Evolutionary conservation across 2,113 vertebrate species (phyloP), one percentile per base, ranked within the genome.

Genomic region (Sinocyclocheilus anophthalmus): DNA sequence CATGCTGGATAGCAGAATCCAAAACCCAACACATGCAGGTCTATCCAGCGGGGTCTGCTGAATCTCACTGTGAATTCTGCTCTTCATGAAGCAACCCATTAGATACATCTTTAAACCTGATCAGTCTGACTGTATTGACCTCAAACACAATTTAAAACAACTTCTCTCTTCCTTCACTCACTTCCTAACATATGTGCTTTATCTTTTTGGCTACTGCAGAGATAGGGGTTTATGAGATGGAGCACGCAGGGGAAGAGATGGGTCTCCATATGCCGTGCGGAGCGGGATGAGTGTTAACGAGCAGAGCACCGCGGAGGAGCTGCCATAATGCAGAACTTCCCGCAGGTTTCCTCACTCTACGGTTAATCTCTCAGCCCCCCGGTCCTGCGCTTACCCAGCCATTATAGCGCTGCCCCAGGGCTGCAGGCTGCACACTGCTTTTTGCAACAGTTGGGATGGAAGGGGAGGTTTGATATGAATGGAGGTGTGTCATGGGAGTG

Each of bases 281-380:
- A 87, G 90, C 82, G 86, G 90, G 88, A 91, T 92, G 89, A 88
- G 67, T 87, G 86, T 90, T 94, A 94, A 94, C 91, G 93, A 93
- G 92, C 59, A 78, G 78, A 90, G 80, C 89, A 88, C 88, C 88
- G 87, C 84, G 86, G 90, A 85, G 89, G 72, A 73, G 87, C 87
- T 91, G 91, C 88, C 90, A 92, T 92, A 92, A 94, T 93, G 88
- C 70, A 87, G 88, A 84, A 90, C 90, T 90, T 93, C 91, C 90
- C 89, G 91, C 91, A 78, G 65, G 79, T 4, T 87, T 88, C 87
- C 90, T 87, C 76, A 6, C 67, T 84, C 86, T 80, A 84, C 48
- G 84, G 91, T 85, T 91, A 92, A 94, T 93, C 91, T 92, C 37
- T 81, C 81, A 87, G 84, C 90, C 90, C 90, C 87, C 90, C 8